phyloP scores from a whole-genome alignment of 2,113 vertebrate genomes.

The Setophaga kirtlandii region DNA sequence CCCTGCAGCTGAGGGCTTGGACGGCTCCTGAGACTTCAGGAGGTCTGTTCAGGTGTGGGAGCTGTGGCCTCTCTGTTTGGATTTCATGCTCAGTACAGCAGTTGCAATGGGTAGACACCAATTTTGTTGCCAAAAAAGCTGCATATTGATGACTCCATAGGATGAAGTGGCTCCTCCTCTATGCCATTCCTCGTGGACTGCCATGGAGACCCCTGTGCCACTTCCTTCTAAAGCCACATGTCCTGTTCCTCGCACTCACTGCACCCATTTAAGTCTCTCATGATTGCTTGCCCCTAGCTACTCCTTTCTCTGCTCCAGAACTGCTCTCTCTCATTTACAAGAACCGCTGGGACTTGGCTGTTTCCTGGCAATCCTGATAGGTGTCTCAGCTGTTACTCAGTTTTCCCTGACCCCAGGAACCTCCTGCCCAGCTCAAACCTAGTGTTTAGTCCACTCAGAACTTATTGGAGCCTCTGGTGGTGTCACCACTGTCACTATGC shows the following conservation, averaged over 20 bases:
- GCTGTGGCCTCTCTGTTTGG: neutral
- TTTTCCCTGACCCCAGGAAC: neutral
- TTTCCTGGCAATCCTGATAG: neutral
- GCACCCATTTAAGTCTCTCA: neutral
- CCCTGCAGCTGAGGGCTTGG: neutral
- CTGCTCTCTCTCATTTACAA: neutral
- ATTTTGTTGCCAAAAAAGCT: neutral
- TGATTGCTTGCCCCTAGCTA: neutral
- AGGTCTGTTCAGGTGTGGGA: neutral
- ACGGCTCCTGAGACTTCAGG: neutral
- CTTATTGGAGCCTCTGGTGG: rapidly evolving
- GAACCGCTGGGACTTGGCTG: neutral
- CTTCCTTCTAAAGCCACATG: rapidly evolving
- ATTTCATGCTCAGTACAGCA: neutral
- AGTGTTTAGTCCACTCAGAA: rapidly evolving
- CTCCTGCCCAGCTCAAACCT: neutral
- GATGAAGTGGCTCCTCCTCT: neutral
- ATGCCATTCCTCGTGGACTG: rapidly evolving
- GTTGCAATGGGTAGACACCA: neutral
- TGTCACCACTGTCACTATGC: neutral
- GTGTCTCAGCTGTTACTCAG: neutral
- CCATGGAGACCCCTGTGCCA: neutral
- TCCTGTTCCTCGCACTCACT: neutral
- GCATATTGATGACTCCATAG: neutral
- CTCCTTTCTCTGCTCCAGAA: neutral